These are phyloP conservation scores for Python bivittatus DNA, from an alignment of 2,113 vertebrate species.

Conservation along the genomic window DNA sequence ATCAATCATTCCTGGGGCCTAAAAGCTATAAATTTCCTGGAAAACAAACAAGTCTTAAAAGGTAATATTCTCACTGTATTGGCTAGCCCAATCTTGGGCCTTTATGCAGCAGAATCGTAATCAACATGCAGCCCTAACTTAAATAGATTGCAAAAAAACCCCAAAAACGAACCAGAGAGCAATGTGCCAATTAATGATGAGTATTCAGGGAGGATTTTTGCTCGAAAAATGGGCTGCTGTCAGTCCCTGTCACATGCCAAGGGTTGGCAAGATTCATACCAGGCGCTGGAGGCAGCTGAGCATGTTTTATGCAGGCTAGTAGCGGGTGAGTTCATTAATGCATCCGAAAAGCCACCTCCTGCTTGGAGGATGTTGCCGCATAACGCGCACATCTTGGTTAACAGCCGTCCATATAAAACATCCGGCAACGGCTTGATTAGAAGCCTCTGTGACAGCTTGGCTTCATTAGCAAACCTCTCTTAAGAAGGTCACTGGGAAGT, in stretches of 20 bases:
- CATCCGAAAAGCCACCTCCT: background rate
- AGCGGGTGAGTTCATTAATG: background rate
- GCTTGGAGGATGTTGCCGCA: accelerated
- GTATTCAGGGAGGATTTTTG: background rate
- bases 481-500: background rate
- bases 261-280: background rate
- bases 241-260: background rate
- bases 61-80: background rate
- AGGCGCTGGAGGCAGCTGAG: background rate
- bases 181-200: background rate
- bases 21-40: background rate
- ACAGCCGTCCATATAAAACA: background rate
- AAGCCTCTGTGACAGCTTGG: background rate
- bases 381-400: background rate
- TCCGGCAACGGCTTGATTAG: background rate
- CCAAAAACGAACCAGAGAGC: background rate
- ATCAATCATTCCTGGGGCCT: background rate
- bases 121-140: too few species aligned
- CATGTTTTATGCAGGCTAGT: background rate
- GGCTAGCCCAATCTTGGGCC: background rate
- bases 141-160: background rate
- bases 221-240: background rate
- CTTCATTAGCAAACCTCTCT: background rate
- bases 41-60: background rate
- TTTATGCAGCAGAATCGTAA: background rate